Base-by-base conservation (phyloP, 2,113 vertebrate genomes). In the Charina bottae region DNA sequence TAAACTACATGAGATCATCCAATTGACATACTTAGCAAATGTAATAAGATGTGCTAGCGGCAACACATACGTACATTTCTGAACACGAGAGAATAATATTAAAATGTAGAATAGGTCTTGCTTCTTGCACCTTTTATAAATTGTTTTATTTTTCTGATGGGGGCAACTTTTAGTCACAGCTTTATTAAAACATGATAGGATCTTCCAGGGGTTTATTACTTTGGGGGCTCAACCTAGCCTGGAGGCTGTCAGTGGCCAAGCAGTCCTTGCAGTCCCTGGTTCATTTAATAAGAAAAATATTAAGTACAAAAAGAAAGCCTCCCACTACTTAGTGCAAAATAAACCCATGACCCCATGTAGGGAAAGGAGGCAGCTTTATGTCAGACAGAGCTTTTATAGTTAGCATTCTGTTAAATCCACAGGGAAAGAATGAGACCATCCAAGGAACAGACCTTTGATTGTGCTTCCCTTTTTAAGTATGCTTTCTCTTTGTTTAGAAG, bases 401-500 rank as follows among this genome's bases (percentile, higher is more conserved):
- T 90, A 33, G 83, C 85, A 92, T 13, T 26, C 37, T 54, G 0
- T 72, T 87, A 42, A 93, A 86, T 93, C 28, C 83, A 87, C 12
- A 90, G 92, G 60, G 90, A 87, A 64, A 62, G 55, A 49, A 83
- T 26, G 56, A 4, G 46, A 4, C 28, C 6, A 87, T 23, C 0
- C 0, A 90, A 28, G 54, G 19, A 83, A 59, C 0, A 0, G 83
- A 64, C 53, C 85, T 95, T 93, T 92, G 56, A 60, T 87, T 54
- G 11, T 55, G 49, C 91, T 11, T 24, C 8, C 3, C 2, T 33
- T 23, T 62, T 93, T 37, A 58, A 56, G n/a, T 6, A 49, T 78
- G 62, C 49, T 83, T 60, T 21, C 37, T 24, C 13, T 93, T 91
- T 91, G 49, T 89, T 83, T 78, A 90, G 88, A 93, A 17, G 4